A percentile compares a stretch with the other conserved stretches of the same genome.
These are phyloP conservation scores for Nycticorax nycticorax DNA, from an alignment of 2,113 vertebrate genomes.

Conservation along the genomic window DNA sequence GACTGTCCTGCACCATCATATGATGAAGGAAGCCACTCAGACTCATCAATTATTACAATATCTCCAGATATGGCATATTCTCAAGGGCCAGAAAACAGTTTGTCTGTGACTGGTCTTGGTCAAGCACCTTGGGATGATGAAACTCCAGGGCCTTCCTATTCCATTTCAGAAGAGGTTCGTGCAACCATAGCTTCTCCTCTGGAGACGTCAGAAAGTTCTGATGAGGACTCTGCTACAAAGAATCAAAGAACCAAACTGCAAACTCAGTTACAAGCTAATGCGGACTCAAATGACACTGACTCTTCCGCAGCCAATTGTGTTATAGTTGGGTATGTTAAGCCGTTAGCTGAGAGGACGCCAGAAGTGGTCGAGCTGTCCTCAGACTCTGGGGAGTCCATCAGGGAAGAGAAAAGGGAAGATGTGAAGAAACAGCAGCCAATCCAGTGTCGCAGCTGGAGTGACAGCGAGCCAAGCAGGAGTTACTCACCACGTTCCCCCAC, in stretches of 20 bases:
- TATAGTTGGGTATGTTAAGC: constrained; percentile 90
- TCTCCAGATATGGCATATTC: constrained; percentile 81
- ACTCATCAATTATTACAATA: constrained; percentile 90
- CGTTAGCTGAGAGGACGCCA: constrained; percentile 88
- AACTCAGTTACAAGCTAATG: constrained; percentile 24
- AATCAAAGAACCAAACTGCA: not conserved
- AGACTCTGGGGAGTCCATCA: constrained; percentile 81
- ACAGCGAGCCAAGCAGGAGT: constrained; percentile 75
- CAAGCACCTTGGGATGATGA: constrained; percentile 93
- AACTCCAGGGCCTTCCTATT: constrained; percentile 89
- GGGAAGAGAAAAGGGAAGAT: constrained; percentile 71
- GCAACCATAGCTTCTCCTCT: constrained; percentile 74
- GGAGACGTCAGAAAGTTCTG: constrained; percentile 83
- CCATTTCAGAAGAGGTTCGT: constrained; percentile 76
- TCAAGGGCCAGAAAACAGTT: constrained; percentile 54
- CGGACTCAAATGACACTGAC: constrained; percentile 54
- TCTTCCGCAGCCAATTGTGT: constrained; percentile 83
- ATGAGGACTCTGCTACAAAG: constrained; percentile 74
- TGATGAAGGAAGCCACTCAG: constrained; percentile 86
- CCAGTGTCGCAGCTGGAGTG: constrained; percentile 74
- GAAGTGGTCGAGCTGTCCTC: constrained; percentile 93
- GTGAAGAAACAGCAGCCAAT: constrained; percentile 73
- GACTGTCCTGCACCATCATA: constrained; percentile 86
- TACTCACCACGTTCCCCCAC: constrained; percentile 62
- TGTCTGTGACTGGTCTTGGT: constrained; percentile 55